Conservation (phyloP, 2,888 invertebrate genomes). For the Hyposoter didymator region DNA sequence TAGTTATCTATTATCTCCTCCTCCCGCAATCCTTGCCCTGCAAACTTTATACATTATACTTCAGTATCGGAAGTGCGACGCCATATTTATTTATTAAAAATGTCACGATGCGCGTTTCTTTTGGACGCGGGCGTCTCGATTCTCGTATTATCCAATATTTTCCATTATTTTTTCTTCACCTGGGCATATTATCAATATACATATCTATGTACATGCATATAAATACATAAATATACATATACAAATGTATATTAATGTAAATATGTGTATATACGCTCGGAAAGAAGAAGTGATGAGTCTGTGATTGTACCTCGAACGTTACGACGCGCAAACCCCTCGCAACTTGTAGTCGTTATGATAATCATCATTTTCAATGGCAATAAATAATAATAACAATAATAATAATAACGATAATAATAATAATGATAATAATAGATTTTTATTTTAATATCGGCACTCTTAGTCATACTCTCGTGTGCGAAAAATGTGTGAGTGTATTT, state of each 20-base stretch:
- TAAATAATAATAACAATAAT: constrained; percentile 50
- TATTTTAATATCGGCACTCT: constrained; percentile 44
- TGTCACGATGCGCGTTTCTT: constrained; percentile 41
- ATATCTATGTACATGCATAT: constrained; percentile 4
- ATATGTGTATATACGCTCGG: constrained; percentile 37
- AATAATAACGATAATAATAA: constrained; percentile 53
- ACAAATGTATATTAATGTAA: constrained; percentile 9
- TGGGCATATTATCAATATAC: constrained; percentile 7
- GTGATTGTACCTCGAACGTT: constrained; percentile 60
- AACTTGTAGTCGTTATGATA: constrained; percentile 51
- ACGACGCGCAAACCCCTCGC: constrained; percentile 53
- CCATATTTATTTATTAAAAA: constrained; percentile 54
- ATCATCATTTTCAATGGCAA: constrained; percentile 20
- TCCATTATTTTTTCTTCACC: constrained; percentile 35
- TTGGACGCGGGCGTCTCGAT: constrained; percentile 53
- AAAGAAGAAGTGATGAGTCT: constrained; percentile 46
- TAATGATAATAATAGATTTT: constrained; percentile 52
- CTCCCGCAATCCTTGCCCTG: not conserved
- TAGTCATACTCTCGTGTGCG: constrained; percentile 58
- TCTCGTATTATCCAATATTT: constrained; percentile 24
- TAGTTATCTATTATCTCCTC: constrained; percentile 13
- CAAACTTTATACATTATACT: constrained; percentile 56
- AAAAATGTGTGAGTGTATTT: constrained; percentile 57
- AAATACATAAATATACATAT: constrained; percentile 14
- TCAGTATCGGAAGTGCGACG: constrained; percentile 60